A percentile compares a stretch with the other conserved stretches of the same genome.
Evolutionary conservation across 2,797 vertebrate species (phyloP).

Genomic region (Triplophysa yarkandensis): DNA sequence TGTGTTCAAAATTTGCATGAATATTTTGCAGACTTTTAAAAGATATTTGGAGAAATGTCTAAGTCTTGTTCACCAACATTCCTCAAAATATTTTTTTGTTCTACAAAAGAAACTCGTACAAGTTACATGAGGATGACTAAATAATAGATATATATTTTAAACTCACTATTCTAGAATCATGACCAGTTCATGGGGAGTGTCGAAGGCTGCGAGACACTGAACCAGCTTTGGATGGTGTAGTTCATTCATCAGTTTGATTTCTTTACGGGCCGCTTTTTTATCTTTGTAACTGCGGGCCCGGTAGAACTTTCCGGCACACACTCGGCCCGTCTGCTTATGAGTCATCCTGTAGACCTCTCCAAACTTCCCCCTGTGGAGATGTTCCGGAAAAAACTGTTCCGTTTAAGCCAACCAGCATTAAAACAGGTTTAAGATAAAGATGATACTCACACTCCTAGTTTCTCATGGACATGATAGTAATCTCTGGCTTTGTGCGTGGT

Average conservation of each 20-base stretch:
- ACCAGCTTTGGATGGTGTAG: slow-evolving; percentile 84
- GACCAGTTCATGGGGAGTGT: slow-evolving; percentile 70
- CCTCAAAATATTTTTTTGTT: no score
- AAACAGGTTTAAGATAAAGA: background rate
- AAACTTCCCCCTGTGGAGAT: slow-evolving; percentile 78
- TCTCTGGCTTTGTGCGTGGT: slow-evolving; percentile 73
- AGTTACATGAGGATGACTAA: no score
- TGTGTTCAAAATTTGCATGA: no score
- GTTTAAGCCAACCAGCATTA: background rate
- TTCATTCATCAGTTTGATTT: slow-evolving; percentile 84
- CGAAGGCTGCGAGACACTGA: slow-evolving; percentile 83
- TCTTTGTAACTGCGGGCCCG: slow-evolving; percentile 71
- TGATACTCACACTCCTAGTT: slow-evolving; percentile 83
- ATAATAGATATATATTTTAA: no score
- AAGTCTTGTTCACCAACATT: no score
- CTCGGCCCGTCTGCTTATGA: slow-evolving; percentile 76
- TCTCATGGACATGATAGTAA: slow-evolving; percentile 78
- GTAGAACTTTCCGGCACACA: slow-evolving; percentile 84
- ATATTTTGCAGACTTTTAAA: no score
- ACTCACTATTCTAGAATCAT: slow-evolving; percentile 89
- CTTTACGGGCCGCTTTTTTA: slow-evolving; percentile 68
- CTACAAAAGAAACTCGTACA: no score
- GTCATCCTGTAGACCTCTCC: slow-evolving; percentile 80
- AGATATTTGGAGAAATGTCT: no score
- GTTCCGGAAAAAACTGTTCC: background rate